A percentile compares a stretch with the other conserved stretches of the same genome.
phyloP scores from a whole-genome alignment of 1,140 invertebrate genomes.

The Drosophila prosaltans region DNA sequence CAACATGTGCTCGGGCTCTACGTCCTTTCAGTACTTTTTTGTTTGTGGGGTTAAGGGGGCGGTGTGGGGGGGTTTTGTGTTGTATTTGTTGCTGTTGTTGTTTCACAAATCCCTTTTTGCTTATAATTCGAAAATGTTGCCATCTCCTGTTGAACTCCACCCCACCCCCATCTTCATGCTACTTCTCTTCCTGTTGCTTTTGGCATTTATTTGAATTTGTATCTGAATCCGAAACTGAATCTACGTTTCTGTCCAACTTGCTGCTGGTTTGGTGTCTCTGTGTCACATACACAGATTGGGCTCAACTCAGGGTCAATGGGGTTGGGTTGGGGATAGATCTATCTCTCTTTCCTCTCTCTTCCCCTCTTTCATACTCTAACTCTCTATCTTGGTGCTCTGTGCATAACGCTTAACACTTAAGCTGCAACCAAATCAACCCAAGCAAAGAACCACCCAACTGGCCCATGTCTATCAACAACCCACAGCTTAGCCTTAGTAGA shows the following conservation, averaged over 20 bases:
- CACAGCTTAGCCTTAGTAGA: slow-evolving; percentile 42
- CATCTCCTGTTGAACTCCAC: neutral
- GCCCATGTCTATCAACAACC: slow-evolving; percentile 26
- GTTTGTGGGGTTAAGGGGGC: slow-evolving; percentile 20
- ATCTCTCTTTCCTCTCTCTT: slow-evolving; percentile 34
- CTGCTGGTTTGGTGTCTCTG: slow-evolving; percentile 2
- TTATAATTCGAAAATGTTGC: slow-evolving; percentile 79
- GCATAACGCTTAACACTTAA: slow-evolving; percentile 82
- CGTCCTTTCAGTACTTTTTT: slow-evolving; percentile 22
- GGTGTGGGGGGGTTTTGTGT: neutral
- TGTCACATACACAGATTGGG: slow-evolving; percentile 18
- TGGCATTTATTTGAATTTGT: slow-evolving; percentile 80
- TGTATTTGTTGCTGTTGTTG: slow-evolving; percentile 26
- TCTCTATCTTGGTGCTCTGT: slow-evolving; percentile 41
- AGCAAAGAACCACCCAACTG: neutral
- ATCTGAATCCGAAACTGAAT: slow-evolving; percentile 57
- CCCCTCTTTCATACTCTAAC: neutral
- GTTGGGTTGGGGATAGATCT: slow-evolving; percentile 6
- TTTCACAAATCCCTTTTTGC: slow-evolving; percentile 75
- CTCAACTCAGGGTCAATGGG: slow-evolving; percentile 11
- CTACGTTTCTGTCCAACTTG: slow-evolving; percentile 53
- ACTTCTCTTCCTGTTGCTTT: slow-evolving; percentile 62
- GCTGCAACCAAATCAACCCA: slow-evolving; percentile 49
- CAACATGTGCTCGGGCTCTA: slow-evolving; percentile 39
- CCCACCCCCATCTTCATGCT: neutral